Base-by-base conservation (phyloP, 2,888 invertebrate genomes). In the Chymomyza caudatula region DNA sequence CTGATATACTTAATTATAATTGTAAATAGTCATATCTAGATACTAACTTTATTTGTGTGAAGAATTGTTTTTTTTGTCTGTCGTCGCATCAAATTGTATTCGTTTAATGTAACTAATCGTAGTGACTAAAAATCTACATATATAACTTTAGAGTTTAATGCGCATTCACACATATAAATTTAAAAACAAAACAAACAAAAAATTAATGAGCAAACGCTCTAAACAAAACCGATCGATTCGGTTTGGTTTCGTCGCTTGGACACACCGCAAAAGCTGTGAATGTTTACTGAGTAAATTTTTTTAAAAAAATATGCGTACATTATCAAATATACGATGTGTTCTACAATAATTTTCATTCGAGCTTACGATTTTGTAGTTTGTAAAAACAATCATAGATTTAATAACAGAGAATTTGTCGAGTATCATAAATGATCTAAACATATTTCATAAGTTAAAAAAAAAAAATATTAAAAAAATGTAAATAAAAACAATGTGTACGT, bases 211-310 rank as follows among this genome's bases (percentile, higher is more conserved):
- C 11, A 37, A 37, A 37, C 11, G 29, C 29, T 37, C 29, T 37
- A 37, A 37, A 37, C 11, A 37, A 37, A 37, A 1, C 64, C 53
- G 58, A 77, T 75, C 64, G 70, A 42, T 67, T 60, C 55, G 54
- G 58, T 71, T 76, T 76, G 60, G 78, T 81, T 82, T 71, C 71
- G 60, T 69, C 70, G 29, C 29, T 37, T 37, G 29, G 74, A 76
- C 66, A 68, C 58, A 69, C 65, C 71, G 80, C 78, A 75, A 61
- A 78, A 73, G 86, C 82, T 82, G 86, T 82, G 82, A 82, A 85
- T 86, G 82, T 82, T 82, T 82, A 82, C 82, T 84, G 82, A 86
- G 82, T 82, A 82, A 81, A 86, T 81, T 86, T 68, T 69, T 65
- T 49, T 66, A 67, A 78, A 75, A 51, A 52, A 49, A 13, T 44